Evolutionary conservation across 2,113 vertebrate genomes (phyloP).

Genomic region (Axis porcinus): DNA sequence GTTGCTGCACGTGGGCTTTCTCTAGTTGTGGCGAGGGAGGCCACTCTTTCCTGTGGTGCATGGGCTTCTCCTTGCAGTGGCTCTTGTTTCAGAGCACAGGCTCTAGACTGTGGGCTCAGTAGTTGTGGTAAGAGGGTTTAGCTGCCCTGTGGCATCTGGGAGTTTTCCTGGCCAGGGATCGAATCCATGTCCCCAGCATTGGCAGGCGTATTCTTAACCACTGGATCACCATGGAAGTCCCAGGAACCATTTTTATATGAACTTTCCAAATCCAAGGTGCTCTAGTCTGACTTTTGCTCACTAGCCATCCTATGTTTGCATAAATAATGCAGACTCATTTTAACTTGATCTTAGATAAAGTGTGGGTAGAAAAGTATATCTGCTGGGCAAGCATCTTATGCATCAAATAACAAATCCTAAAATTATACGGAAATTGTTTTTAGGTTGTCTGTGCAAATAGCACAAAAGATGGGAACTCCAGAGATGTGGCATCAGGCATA

Average conservation of each 20-base stretch:
- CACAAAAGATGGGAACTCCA: background rate
- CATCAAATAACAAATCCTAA: constrained; percentile 42
- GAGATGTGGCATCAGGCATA: background rate
- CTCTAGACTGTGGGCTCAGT: background rate
- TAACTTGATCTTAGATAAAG: constrained; percentile 51
- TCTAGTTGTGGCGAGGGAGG: background rate
- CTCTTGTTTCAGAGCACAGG: background rate
- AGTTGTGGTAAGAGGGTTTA: background rate
- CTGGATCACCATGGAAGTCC: background rate
- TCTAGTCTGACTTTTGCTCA: background rate
- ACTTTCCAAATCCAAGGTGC: background rate
- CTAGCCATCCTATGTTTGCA: background rate
- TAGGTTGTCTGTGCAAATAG: constrained; percentile 62
- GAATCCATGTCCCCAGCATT: background rate
- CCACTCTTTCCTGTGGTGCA: background rate
- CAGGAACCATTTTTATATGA: background rate
- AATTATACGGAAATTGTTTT: constrained; percentile 66
- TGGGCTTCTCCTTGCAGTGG: background rate
- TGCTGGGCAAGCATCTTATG: constrained; percentile 49
- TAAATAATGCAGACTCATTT: constrained; percentile 59
- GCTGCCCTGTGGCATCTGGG: background rate
- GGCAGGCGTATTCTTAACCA: background rate
- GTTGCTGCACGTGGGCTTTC: background rate
- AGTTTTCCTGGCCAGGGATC: background rate
- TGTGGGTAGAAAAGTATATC: constrained; percentile 43